Conservation (phyloP, 2,888 invertebrate species). For the Callyntrura guangdongensis region DNA sequence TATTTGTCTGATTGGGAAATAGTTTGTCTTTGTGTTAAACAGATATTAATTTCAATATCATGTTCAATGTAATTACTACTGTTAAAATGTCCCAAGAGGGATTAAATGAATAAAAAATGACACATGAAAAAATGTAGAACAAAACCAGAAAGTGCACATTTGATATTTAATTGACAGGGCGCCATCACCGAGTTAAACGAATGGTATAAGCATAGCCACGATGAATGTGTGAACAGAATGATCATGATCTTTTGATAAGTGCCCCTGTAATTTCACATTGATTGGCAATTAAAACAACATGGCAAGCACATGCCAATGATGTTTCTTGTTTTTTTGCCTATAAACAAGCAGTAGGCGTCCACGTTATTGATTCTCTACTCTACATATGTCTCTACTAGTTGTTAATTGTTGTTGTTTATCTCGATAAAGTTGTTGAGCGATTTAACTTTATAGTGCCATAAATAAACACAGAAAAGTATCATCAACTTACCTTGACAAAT, state of each 20-base stretch:
- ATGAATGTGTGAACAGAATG: constrained; percentile 56
- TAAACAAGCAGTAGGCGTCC: background rate
- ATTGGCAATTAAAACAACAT: constrained; percentile 31
- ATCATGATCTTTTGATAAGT: constrained; percentile 49
- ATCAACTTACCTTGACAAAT: constrained; percentile 80
- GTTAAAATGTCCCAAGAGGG: background rate
- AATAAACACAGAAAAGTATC: constrained; percentile 16
- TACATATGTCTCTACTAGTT: background rate
- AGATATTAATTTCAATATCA: constrained; percentile 10
- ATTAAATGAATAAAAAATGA: background rate
- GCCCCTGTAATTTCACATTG: constrained; percentile 4
- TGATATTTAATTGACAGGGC: background rate
- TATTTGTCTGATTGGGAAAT: constrained; percentile 46
- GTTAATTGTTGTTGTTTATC: background rate
- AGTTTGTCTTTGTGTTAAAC: background rate
- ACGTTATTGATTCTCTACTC: no score
- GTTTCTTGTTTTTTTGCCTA: background rate
- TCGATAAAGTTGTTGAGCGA: background rate
- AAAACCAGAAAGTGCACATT: background rate
- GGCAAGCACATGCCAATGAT: background rate
- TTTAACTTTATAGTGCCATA: constrained; percentile 36
- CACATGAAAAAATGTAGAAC: background rate
- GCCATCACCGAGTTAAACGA: background rate
- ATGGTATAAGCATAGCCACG: background rate
- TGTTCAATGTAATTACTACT: background rate